Evolutionary conservation across 2,888 invertebrate genomes (phyloP).

Genomic region (Cheilosia vulpina): DNA sequence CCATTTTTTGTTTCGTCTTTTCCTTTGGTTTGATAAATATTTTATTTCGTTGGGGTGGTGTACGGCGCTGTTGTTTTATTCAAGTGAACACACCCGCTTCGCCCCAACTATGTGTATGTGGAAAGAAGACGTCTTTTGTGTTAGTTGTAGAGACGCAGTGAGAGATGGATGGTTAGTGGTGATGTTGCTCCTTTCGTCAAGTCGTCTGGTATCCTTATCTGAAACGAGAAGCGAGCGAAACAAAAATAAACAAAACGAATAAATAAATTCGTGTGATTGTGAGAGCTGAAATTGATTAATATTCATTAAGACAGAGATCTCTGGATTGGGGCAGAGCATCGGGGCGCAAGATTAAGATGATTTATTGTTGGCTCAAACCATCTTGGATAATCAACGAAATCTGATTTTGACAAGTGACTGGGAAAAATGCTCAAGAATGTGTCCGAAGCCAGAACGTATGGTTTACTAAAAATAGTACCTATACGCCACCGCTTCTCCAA

Average conservation of each 20-base stretch:
- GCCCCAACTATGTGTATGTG: slow-evolving; percentile 12
- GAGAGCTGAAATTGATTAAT: slow-evolving; percentile 66
- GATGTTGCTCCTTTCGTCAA: slow-evolving; percentile 51
- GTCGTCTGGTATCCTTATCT: slow-evolving; percentile 56
- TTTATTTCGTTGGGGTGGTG: slow-evolving; percentile 42
- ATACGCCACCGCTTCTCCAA: slow-evolving; percentile 21
- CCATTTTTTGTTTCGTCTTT: slow-evolving; percentile 56
- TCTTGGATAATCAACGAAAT: slow-evolving; percentile 17
- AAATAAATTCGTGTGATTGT: slow-evolving; percentile 39
- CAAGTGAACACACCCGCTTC: not conserved
- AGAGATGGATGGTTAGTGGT: slow-evolving; percentile 37
- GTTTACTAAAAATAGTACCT: not conserved
- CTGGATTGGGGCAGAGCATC: slow-evolving; percentile 1
- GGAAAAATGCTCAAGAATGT: slow-evolving; percentile 1
- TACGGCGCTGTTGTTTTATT: slow-evolving; percentile 8
- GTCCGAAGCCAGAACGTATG: not conserved
- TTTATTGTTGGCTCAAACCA: slow-evolving; percentile 38
- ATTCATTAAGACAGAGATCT: slow-evolving; percentile 39
- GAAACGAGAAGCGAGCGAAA: slow-evolving; percentile 19
- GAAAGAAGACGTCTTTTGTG: slow-evolving; percentile 42
- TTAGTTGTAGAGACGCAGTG: not conserved
- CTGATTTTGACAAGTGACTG: slow-evolving; percentile 25
- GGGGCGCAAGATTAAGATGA: slow-evolving; percentile 31
- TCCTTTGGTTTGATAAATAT: slow-evolving; percentile 59
- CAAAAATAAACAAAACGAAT: not conserved